Evolutionary conservation across 2,888 invertebrate species (phyloP).

Genomic region (Lycia hirtaria): DNA sequence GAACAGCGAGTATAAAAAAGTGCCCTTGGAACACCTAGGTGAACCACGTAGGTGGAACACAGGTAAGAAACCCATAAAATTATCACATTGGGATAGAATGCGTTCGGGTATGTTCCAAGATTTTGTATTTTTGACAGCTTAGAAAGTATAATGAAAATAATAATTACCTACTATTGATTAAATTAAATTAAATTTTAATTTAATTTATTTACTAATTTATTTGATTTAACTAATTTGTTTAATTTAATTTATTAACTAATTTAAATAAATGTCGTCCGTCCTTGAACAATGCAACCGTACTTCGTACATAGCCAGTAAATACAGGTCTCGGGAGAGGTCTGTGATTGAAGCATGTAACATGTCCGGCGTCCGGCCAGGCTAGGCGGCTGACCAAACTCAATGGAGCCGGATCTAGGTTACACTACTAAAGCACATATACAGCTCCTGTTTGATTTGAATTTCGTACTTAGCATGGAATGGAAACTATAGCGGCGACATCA

Average conservation of each 20-base stretch:
- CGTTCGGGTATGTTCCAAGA: no score
- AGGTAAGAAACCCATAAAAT: no score
- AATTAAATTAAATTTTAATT: no score
- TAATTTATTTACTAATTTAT: background rate
- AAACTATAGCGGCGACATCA: no score
- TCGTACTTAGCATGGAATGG: background rate
- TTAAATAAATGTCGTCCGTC: background rate
- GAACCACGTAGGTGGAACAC: no score
- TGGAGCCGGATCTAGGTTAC: constrained; percentile 69
- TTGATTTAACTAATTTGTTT: constrained; percentile 1
- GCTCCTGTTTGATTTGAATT: constrained; percentile 27
- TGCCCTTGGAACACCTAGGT: no score
- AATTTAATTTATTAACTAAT: no score
- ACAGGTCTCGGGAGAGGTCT: constrained; percentile 79
- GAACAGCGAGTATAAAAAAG: no score
- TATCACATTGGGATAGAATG: no score
- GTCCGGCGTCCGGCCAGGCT: constrained; percentile 80
- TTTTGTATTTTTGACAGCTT: no score
- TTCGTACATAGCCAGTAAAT: constrained; percentile 72
- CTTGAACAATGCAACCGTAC: constrained; percentile 51
- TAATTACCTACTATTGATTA: no score
- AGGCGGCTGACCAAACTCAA: constrained; percentile 78
- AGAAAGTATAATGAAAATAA: no score
- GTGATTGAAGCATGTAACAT: constrained; percentile 85
- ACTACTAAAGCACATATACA: constrained; percentile 21